phyloP scores from a whole-genome alignment of 2,888 invertebrate genomes.

The Neoascia interrupta region DNA sequence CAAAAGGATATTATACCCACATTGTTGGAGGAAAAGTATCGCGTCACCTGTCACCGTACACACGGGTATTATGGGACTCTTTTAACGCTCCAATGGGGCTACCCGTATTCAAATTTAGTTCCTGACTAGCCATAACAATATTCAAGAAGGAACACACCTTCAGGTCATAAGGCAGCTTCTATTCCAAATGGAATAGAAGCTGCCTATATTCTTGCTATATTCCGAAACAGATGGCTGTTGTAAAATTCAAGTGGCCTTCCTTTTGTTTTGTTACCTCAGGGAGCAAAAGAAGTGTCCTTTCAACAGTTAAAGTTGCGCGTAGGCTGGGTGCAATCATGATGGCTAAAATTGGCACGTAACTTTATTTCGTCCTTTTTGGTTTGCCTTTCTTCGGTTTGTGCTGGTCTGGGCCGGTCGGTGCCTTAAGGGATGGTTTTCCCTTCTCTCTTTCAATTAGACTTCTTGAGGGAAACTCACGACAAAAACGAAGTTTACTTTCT shows the following conservation, averaged over 20 bases:
- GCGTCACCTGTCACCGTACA: slow-evolving; percentile 52
- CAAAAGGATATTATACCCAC: slow-evolving; percentile 23
- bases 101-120: slow-evolving; percentile 59
- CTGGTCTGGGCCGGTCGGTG: slow-evolving; percentile 13
- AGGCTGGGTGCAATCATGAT: slow-evolving; percentile 30
- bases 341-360: slow-evolving; percentile 65
- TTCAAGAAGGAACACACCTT: slow-evolving; percentile 34
- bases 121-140: slow-evolving; percentile 41
- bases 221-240: too few relatives aligned
- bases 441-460: slow-evolving; percentile 66
- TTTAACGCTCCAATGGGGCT: slow-evolving; percentile 45
- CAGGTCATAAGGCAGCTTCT: slow-evolving; percentile 39
- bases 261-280: slow-evolving; percentile 50
- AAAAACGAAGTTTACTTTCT: slow-evolving; percentile 56
- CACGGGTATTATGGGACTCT: slow-evolving; percentile 57
- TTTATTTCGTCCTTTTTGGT: slow-evolving; percentile 61
- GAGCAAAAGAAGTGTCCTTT: slow-evolving; percentile 41
- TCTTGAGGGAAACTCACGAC: slow-evolving; percentile 12
- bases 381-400: not conserved
- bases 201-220: too few relatives aligned
- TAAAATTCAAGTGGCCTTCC: too few relatives aligned
- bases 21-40: slow-evolving; percentile 23
- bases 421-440: slow-evolving; percentile 51
- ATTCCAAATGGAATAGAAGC: too few relatives aligned
- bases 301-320: slow-evolving; percentile 1